Conservation (phyloP, 2,797 vertebrate species). For the Threskiornis aethiopicus region DNA sequence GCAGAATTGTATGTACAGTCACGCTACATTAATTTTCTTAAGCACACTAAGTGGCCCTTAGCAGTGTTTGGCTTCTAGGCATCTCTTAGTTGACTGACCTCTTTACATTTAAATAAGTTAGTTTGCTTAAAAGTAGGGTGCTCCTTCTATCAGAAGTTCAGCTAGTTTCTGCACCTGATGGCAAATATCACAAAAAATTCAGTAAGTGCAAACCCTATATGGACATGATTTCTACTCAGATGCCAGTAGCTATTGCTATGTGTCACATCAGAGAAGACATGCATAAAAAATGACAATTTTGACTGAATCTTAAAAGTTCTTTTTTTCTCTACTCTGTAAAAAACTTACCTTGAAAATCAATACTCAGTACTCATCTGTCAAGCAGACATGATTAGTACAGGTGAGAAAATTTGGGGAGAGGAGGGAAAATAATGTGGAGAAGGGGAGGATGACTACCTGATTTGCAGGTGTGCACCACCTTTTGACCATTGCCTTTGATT, state of each 20-base stretch:
- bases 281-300: neutral
- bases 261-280: neutral
- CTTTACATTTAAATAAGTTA: slow-evolving; percentile 30
- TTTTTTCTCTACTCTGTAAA: neutral
- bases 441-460: neutral
- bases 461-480: neutral
- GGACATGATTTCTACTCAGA: neutral
- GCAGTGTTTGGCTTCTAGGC: neutral
- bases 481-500: neutral
- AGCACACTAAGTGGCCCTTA: neutral
- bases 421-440: neutral
- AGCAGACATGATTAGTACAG: neutral
- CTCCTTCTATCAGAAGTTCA: neutral
- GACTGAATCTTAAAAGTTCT: neutral
- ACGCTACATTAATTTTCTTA: slow-evolving; percentile 30
- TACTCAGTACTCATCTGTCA: neutral
- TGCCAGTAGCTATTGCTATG: neutral
- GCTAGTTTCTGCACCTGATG: neutral
- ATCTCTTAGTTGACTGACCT: neutral
- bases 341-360: neutral
- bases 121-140: neutral
- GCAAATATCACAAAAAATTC: neutral
- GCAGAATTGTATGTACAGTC: neutral
- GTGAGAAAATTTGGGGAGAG: neutral
- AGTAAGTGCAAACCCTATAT: neutral